A percentile compares a stretch with the other conserved stretches of the same genome.
These are phyloP conservation scores for Grantiella picta DNA, from an alignment of 2,113 vertebrate genomes.

Conservation along the genomic window DNA sequence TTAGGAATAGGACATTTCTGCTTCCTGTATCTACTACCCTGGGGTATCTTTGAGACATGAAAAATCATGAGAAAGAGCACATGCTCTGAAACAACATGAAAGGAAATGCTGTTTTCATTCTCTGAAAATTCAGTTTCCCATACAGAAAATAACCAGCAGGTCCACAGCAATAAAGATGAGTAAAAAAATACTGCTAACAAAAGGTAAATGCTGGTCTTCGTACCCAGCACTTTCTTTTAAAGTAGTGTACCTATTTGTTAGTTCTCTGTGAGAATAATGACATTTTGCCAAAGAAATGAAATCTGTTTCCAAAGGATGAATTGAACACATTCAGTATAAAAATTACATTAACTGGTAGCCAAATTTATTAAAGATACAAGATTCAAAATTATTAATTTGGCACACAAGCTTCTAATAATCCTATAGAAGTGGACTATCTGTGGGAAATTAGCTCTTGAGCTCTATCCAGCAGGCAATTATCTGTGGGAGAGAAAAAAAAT, in stretches of 20 bases:
- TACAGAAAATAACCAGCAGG: not conserved
- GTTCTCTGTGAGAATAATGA: not conserved
- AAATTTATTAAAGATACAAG: not conserved
- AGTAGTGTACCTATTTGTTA: not conserved
- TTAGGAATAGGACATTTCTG: not conserved
- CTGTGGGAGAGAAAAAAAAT: not conserved
- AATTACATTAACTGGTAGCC: not conserved
- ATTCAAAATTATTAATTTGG: not conserved
- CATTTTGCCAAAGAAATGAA: not conserved
- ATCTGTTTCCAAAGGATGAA: not conserved
- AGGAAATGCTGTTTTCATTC: not conserved
- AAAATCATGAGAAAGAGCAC: not conserved
- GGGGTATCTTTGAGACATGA: not conserved
- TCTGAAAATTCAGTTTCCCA: not conserved
- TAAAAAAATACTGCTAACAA: not conserved
- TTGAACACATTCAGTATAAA: not conserved
- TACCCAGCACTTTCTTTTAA: not conserved
- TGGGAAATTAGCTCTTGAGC: slow-evolving; percentile 8
- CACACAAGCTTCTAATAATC: not conserved
- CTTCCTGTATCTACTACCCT: not conserved
- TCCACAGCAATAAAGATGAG: not conserved
- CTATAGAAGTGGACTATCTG: not conserved
- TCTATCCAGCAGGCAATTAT: not conserved
- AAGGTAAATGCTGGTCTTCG: not conserved
- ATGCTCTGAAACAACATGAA: not conserved